Evolutionary conservation across 2,888 invertebrate species (phyloP).

Genomic region (Prostheceraeus crozeri): DNA sequence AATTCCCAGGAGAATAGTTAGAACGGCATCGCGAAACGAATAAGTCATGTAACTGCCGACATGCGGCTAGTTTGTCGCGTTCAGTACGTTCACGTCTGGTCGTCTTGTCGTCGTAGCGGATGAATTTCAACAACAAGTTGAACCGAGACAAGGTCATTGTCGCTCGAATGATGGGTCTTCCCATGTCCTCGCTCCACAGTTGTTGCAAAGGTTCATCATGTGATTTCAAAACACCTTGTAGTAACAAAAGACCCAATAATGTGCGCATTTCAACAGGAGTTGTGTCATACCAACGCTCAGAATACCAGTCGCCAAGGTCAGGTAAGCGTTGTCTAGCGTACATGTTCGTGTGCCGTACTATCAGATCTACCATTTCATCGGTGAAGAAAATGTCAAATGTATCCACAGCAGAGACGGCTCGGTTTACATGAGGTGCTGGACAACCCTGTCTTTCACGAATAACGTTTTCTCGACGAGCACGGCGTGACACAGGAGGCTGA

Average conservation of each 20-base stretch:
- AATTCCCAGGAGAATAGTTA: constrained; percentile 10
- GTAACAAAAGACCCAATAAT: constrained; percentile 14
- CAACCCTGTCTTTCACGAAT: too few relatives aligned
- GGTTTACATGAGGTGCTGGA: too few relatives aligned
- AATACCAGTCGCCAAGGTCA: too few relatives aligned
- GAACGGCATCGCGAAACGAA: constrained; percentile 12
- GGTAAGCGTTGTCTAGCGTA: too few relatives aligned
- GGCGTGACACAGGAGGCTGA: too few relatives aligned
- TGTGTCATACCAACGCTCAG: too few relatives aligned
- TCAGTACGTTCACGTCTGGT: constrained; percentile 9
- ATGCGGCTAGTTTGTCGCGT: constrained; percentile 24
- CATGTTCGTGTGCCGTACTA: too few relatives aligned
- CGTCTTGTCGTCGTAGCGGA: constrained; percentile 1
- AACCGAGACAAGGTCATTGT: not conserved
- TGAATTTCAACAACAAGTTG: not conserved
- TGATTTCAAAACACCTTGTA: not conserved
- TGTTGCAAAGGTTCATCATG: constrained; percentile 1
- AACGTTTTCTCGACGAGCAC: too few relatives aligned
- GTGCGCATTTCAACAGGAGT: too few relatives aligned
- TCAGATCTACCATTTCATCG: too few relatives aligned
- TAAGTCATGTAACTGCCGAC: constrained; percentile 8
- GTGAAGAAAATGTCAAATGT: too few relatives aligned
- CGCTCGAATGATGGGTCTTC: not conserved
- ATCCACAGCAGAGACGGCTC: too few relatives aligned
- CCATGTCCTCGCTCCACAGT: constrained; percentile 8